These are phyloP conservation scores for Suricata suricatta DNA, from an alignment of 2,113 vertebrate genomes.

Conservation along the genomic window DNA sequence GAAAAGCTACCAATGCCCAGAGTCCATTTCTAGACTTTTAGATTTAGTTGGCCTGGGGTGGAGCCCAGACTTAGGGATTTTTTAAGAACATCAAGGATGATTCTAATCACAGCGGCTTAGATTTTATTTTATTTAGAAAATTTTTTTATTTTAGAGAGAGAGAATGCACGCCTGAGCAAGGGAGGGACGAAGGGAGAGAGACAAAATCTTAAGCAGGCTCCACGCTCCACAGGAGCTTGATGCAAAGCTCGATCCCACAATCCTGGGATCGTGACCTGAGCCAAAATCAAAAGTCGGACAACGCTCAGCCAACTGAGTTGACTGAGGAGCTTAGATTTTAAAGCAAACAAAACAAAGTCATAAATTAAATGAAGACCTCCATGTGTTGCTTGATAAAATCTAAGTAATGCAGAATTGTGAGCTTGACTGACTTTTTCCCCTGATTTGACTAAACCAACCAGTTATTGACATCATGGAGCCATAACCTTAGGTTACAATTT, in stretches of 20 bases:
- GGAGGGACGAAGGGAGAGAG: too few relatives aligned
- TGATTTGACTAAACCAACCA: not conserved
- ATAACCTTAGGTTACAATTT: constrained; percentile 50
- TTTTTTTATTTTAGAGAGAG: too few relatives aligned
- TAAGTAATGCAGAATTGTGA: not conserved
- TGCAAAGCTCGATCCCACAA: too few relatives aligned
- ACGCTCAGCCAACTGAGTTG: too few relatives aligned
- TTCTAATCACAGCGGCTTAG: not conserved
- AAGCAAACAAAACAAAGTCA: not conserved
- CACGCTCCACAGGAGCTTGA: too few relatives aligned
- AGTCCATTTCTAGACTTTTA: not conserved
- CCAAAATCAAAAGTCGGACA: too few relatives aligned
- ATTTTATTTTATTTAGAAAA: not conserved
- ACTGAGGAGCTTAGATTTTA: constrained; percentile 14
- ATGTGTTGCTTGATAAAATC: not conserved
- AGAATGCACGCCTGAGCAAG: too few relatives aligned
- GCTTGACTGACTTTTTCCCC: not conserved
- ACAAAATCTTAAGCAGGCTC: too few relatives aligned
- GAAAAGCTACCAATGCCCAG: not conserved
- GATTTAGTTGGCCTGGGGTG: not conserved
- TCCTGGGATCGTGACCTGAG: too few relatives aligned
- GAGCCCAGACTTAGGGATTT: not conserved
- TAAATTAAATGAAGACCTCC: not conserved
- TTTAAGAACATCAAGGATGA: not conserved
- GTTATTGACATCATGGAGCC: constrained; percentile 48